Evolutionary conservation across 2,113 vertebrate genomes (phyloP).

Genomic region (Martes martes): DNA sequence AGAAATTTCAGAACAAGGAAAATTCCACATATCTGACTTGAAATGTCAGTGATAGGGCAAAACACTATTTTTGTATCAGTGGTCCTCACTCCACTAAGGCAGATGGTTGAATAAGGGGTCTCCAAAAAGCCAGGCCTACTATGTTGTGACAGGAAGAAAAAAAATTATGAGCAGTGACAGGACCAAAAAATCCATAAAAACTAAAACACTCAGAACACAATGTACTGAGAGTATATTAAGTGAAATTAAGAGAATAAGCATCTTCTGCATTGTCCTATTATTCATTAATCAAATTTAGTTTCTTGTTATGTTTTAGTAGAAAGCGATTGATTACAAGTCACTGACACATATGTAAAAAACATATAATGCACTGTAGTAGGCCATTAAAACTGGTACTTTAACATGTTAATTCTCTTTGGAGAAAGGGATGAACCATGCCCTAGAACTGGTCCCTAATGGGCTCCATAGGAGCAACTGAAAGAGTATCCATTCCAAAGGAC

Average conservation of each 20-base stretch:
- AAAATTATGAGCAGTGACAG: constrained; percentile 46
- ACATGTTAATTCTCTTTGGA: constrained; percentile 36
- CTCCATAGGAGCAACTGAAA: constrained; percentile 68
- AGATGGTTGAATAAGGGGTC: constrained; percentile 58
- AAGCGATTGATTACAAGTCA: constrained; percentile 29
- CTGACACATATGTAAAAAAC: constrained; percentile 11
- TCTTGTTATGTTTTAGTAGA: constrained; percentile 65
- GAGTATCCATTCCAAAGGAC: constrained; percentile 46
- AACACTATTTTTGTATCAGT: constrained; percentile 47
- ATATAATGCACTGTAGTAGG: constrained; percentile 35
- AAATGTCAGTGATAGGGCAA: constrained; percentile 31
- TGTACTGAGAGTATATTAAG: constrained; percentile 13
- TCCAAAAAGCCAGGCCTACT: constrained; percentile 47
- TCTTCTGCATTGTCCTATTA: constrained; percentile 63
- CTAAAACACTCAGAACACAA: constrained; percentile 5
- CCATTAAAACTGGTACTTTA: constrained; percentile 65
- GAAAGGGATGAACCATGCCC: constrained; percentile 25
- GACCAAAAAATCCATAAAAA: constrained; percentile 41
- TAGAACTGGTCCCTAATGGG: constrained; percentile 49
- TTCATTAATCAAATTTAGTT: constrained; percentile 65
- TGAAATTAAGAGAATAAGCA: constrained; percentile 43
- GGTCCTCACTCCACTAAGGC: constrained; percentile 64
- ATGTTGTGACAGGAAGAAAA: constrained; percentile 46
- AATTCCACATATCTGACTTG: constrained; percentile 42
- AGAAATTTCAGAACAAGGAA: constrained; percentile 53